phyloP scores from a whole-genome alignment of 2,797 vertebrate genomes.

The Tiaroga cobitis region DNA sequence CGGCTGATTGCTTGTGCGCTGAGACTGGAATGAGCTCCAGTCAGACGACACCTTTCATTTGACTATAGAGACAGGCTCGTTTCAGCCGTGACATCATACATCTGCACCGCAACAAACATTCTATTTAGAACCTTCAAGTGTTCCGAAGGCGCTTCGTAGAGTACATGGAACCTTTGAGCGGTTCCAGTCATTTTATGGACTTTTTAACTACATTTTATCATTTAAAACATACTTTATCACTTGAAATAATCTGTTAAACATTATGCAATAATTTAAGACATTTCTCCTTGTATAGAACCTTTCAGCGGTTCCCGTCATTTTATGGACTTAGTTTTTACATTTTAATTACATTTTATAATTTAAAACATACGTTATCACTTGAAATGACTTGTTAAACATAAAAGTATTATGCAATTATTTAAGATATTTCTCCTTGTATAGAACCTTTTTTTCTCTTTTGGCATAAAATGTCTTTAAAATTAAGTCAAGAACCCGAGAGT shows the following conservation, averaged over 20 bases:
- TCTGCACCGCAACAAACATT: slow-evolving; percentile 17
- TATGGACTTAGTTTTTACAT: background rate
- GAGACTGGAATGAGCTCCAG: slow-evolving; percentile 59
- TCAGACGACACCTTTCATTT: slow-evolving; percentile 78
- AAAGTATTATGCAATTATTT: background rate
- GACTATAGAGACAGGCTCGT: slow-evolving; percentile 70
- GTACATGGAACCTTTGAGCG: background rate
- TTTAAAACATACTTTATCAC: background rate
- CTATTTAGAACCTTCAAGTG: background rate
- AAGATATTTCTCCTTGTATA: background rate
- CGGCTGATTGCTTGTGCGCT: slow-evolving; percentile 53
- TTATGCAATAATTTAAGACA: background rate
- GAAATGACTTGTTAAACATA: background rate
- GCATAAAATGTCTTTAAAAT: too few relatives aligned
- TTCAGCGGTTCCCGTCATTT: background rate
- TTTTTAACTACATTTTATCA: background rate
- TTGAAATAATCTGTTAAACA: background rate
- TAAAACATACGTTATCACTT: too few relatives aligned
- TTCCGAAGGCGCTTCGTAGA: background rate
- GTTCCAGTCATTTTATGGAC: too few relatives aligned
- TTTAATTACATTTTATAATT: background rate
- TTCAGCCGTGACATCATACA: slow-evolving; percentile 66
- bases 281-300: too few relatives aligned
- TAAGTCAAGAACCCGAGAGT: too few relatives aligned
- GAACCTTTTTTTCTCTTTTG: too few relatives aligned